Base-by-base conservation (phyloP, 2,113 vertebrate genomes). In the Psilopsiagon aymara region DNA sequence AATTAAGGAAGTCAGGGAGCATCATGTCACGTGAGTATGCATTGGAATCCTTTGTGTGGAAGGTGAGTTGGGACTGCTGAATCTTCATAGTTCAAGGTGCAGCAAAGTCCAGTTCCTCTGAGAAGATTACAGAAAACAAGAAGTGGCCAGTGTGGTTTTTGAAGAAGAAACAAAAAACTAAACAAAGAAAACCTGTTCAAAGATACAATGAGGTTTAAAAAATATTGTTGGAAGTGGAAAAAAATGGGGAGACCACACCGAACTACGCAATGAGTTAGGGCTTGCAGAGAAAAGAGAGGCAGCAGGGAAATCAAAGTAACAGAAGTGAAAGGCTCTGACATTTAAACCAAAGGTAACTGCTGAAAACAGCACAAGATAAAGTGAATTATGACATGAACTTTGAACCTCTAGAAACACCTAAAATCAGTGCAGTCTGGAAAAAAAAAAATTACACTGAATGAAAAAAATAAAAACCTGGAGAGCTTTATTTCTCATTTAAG, bases 251-350 rank as follows among this genome's bases (percentile, higher is more conserved):
- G 73, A 83, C 92, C 80, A 44, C 63, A 83, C 21, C 66, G 80
- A 64, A 77, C 71, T 49, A 71, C 6, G 20, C 19, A 21, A 19
- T 53, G 82, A 60, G 33, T 75, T 87, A 60, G 7, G 8, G 24
- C 66, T 87, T 87, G 21, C 64, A 67, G 66, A 80, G 70, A 55
- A 39, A n/a, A 41, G 60, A 52, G 63, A 75, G 2, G 5, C 52
- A 39, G 71, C 63, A 59, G 87, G 71, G 84, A 90, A 80, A 91
- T 85, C 53, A 17, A 70, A 75, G 92, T 86, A 75, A 90, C 74
- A 96, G 90, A 96, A 96, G 91, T 94, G 90, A 97, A 95, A 95
- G 90, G 15, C 35, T 78, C 52, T 95, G 94, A 95, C 92, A 79
- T 91, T 95, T 95, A 84, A 94, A 83, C 67, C n/a, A 66, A 79